Percentiles rank a stretch among this genome's conserved stretches.
These are phyloP conservation scores for Carcharodon carcharias DNA, from an alignment of 2,797 vertebrate species.

Conservation along the genomic window DNA sequence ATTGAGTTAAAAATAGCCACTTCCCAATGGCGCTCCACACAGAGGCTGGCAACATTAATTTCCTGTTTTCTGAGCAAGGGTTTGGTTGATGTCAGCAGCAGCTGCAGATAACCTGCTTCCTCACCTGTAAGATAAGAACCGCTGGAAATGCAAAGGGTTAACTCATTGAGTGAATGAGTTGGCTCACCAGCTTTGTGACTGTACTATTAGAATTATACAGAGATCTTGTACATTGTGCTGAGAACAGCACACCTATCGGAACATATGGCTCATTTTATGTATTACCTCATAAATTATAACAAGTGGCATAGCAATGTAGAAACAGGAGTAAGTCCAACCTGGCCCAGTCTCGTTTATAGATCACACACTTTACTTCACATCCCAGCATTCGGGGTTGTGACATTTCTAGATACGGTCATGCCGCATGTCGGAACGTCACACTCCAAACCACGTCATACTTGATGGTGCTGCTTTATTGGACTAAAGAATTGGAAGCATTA, in stretches of 20 bases:
- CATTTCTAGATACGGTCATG: neutral
- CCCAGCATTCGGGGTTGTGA: neutral
- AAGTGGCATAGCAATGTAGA: neutral
- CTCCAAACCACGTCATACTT: neutral
- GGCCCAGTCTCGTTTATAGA: neutral
- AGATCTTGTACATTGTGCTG: neutral
- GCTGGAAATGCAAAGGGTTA: neutral
- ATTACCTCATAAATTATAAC: neutral
- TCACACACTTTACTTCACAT: neutral
- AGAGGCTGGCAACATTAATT: neutral
- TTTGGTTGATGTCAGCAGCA: neutral
- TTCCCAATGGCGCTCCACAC: neutral
- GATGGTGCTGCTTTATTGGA: neutral
- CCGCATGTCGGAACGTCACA: neutral
- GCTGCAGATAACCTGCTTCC: neutral
- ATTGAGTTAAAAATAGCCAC: constrained; percentile 15
- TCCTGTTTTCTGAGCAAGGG: neutral
- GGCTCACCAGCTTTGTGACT: neutral
- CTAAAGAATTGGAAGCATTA: neutral
- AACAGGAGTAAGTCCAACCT: neutral
- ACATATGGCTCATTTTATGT: neutral
- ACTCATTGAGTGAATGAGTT: neutral
- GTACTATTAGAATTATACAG: neutral
- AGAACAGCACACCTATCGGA: neutral
- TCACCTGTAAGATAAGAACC: neutral